These are phyloP conservation scores for Megalops atlanticus DNA, from an alignment of 2,113 vertebrate genomes.

Conservation along the genomic window DNA sequence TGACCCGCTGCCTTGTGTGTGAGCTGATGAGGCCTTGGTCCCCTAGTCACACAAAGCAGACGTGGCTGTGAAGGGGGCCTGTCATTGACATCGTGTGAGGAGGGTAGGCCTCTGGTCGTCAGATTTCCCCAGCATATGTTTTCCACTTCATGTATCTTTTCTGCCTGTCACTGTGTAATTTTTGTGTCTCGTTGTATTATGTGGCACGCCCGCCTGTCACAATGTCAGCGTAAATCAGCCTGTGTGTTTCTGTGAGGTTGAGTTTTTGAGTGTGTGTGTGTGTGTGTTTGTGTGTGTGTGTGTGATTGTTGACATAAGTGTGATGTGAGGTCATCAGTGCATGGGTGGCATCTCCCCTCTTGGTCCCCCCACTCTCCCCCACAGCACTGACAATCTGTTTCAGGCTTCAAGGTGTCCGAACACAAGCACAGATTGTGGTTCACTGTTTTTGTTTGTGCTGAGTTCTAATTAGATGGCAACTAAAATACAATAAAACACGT, in stretches of 20 bases:
- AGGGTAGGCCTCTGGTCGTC: too few relatives aligned
- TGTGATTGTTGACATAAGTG: neutral
- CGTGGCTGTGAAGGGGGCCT: neutral
- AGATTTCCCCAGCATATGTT: too few relatives aligned
- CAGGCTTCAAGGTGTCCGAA: too few relatives aligned
- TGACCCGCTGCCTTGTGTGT: slow-evolving; percentile 14
- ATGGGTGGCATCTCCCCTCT: neutral
- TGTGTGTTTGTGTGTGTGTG: neutral
- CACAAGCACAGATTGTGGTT: too few relatives aligned
- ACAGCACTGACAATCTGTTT: neutral
- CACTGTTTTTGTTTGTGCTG: neutral
- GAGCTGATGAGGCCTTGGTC: neutral
- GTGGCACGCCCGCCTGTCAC: too few relatives aligned
- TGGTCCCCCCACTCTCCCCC: neutral
- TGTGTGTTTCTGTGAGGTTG: neutral
- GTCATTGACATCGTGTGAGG: neutral
- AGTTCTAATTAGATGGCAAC: neutral
- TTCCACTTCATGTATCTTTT: too few relatives aligned
- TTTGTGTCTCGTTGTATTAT: too few relatives aligned
- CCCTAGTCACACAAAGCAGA: neutral
- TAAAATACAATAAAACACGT: too few relatives aligned
- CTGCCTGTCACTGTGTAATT: too few relatives aligned
- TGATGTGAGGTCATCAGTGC: neutral
- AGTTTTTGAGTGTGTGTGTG: neutral
- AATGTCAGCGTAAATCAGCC: too few relatives aligned